These are phyloP conservation scores for Paralichthys olivaceus DNA, from an alignment of 2,113 vertebrate species.

Conservation along the genomic window DNA sequence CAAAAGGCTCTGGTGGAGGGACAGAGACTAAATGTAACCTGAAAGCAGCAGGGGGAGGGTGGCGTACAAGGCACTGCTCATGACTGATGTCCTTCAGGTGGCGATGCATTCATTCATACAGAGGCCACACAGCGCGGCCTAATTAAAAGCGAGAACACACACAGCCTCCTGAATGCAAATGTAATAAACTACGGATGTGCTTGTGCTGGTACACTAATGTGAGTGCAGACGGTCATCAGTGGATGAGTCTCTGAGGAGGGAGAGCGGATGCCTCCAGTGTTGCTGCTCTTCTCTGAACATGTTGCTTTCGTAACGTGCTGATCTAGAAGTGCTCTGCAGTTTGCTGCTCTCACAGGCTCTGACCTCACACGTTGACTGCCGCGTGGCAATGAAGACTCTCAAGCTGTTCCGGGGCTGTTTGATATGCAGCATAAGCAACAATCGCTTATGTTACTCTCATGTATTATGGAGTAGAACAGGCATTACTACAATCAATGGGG, in stretches of 20 bases:
- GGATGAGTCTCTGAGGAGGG: conserved; percentile 42
- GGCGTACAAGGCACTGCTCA: not conserved
- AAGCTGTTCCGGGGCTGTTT: not conserved
- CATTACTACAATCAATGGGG: not conserved
- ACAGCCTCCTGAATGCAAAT: conserved; percentile 46
- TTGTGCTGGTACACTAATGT: conserved; percentile 49
- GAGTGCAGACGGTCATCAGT: conserved; percentile 59
- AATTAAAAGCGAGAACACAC: conserved; percentile 54
- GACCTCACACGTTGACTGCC: conserved; percentile 7
- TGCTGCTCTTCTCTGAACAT: conserved; percentile 39
- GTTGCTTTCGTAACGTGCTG: conserved; percentile 40
- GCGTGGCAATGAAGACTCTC: not conserved
- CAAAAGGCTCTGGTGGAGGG: conserved; percentile 36
- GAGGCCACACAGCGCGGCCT: conserved; percentile 29
- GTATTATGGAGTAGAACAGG: not conserved
- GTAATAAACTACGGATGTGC: conserved; percentile 61
- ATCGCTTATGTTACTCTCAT: not conserved
- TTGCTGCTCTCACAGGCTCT: conserved; percentile 20
- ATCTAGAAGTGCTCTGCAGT: conserved; percentile 19
- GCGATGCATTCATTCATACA: conserved; percentile 56
- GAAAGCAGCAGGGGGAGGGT: conserved; percentile 23
- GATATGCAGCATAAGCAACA: not conserved
- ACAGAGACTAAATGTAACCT: conserved; percentile 25
- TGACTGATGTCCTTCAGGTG: conserved; percentile 57
- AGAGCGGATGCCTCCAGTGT: conserved; percentile 46